phyloP scores from a whole-genome alignment of 2,797 vertebrate species.

The Chelon auratus region DNA sequence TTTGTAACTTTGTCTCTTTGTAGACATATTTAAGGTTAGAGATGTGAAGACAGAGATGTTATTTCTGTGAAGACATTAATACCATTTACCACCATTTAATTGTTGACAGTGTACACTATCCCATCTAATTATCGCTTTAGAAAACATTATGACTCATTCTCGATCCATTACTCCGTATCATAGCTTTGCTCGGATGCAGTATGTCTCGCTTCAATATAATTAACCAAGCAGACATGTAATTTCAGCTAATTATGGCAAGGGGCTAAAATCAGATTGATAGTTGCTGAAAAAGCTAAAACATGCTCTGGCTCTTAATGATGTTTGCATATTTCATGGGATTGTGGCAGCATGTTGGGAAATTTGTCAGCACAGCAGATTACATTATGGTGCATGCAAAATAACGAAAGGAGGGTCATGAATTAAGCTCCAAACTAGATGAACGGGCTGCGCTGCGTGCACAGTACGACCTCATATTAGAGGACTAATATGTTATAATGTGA shows the following conservation, averaged over 20 bases:
- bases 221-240: slow-evolving; percentile 13
- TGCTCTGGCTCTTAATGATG: slow-evolving; percentile 16
- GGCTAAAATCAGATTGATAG: slow-evolving; percentile 19
- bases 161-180: slow-evolving; percentile 18
- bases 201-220: slow-evolving; percentile 17
- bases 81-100: no score
- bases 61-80: no score
- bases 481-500: not conserved
- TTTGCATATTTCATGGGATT: slow-evolving; percentile 56
- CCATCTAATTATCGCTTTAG: no score
- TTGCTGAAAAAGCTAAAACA: slow-evolving; percentile 28
- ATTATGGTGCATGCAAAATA: slow-evolving; percentile 4
- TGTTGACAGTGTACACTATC: no score
- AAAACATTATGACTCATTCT: slow-evolving; percentile 11
- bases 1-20: no score
- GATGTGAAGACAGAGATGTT: no score
- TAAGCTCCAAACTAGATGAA: slow-evolving; percentile 7
- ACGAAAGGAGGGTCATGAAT: slow-evolving; percentile 26
- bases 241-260: slow-evolving; percentile 29
- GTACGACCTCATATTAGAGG: not conserved
- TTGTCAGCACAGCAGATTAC: slow-evolving; percentile 39
- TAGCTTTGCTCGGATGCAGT: slow-evolving; percentile 11
- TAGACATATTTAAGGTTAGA: no score
- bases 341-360: slow-evolving; percentile 14
- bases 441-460: not conserved